Base-by-base conservation (phyloP, 2,113 vertebrate genomes). In the Perca flavescens region DNA sequence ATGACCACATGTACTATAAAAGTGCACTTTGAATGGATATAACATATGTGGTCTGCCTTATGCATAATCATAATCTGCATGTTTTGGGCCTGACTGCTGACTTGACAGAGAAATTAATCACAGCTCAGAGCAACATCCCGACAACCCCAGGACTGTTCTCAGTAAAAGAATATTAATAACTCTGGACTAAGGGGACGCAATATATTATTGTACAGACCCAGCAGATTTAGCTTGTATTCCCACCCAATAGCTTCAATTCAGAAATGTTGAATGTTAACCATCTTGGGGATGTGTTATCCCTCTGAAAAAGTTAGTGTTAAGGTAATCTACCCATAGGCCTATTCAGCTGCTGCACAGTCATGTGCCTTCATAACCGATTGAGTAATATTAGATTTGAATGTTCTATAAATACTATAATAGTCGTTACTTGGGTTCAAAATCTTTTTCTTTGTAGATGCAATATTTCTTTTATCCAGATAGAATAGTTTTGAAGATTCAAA, bases 131-230 rank as follows among this genome's bases (percentile, higher is more conserved):
- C 47, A 65, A 80, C 57, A 74, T 70, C 60, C 2, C 8, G 40
- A 9, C 40, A 40, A 40, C 40, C 40, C 40, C 62, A 52, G 52
- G 28, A 66, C n/a, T 63, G 52, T 36, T 70, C 56, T 78, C 47
- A 28, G 14, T 74, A 52, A 70, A 40, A 57, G 66, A 76, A 80
- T 77, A 69, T 83, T 57, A 74, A 80, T 69, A 68, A 69, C 49
- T 64, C 49, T 12, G 12, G 61, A 78, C 68, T 3, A 60, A 74
- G 15, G 47, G n/a, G 40, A 47, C 53, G 74, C 68, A 60, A 83
- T 69, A 70, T 25, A 52, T 61, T 62, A 58, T 77, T 61, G 57
- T 28, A 60, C 43, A 28, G 22, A 74, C 54, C 53, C 11, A 77
- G 47, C 40, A 64, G 43, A 62, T 21, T 50, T 61, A 6, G 25